phyloP scores from a whole-genome alignment of 1,140 invertebrate species.

The Physella acuta region DNA sequence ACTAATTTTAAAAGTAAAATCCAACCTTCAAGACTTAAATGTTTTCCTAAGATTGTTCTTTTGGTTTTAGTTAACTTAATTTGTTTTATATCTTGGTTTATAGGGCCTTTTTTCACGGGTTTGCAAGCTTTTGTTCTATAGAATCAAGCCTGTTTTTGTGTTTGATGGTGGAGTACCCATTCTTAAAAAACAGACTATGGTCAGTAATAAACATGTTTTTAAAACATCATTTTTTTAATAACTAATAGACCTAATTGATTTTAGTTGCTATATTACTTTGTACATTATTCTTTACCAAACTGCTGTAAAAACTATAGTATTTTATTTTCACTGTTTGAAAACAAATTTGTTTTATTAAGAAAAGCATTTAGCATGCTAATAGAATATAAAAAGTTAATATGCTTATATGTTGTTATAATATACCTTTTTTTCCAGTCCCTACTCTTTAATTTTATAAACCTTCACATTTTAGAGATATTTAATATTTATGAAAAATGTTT shows the following conservation, averaged over 20 bases:
- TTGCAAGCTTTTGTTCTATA: constrained; percentile 94
- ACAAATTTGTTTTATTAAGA: too few relatives aligned
- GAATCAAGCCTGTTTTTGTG: constrained; percentile 97
- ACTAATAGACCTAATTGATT: too few relatives aligned
- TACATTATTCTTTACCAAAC: too few relatives aligned
- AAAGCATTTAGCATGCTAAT: too few relatives aligned
- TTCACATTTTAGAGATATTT: not conserved
- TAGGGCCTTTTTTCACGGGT: constrained; percentile 88
- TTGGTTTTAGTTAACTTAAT: not conserved
- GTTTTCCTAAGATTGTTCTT: not conserved
- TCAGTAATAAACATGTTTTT: constrained; percentile 56
- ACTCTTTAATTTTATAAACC: too few relatives aligned
- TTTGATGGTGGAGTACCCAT: constrained; percentile 94
- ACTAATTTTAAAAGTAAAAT: not conserved
- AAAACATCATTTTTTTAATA: too few relatives aligned
- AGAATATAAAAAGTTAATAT: too few relatives aligned
- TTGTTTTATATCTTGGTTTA: not conserved
- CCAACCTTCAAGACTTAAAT: not conserved
- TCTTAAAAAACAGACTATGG: constrained; percentile 90
- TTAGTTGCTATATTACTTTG: too few relatives aligned
- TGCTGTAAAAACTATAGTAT: too few relatives aligned
- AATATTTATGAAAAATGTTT: not conserved
- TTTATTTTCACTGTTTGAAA: too few relatives aligned
- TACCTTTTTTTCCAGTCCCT: too few relatives aligned
- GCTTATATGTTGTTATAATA: not conserved